Conservation (phyloP, 2,113 vertebrate genomes). For the Protobothrops mucrosquamatus region DNA sequence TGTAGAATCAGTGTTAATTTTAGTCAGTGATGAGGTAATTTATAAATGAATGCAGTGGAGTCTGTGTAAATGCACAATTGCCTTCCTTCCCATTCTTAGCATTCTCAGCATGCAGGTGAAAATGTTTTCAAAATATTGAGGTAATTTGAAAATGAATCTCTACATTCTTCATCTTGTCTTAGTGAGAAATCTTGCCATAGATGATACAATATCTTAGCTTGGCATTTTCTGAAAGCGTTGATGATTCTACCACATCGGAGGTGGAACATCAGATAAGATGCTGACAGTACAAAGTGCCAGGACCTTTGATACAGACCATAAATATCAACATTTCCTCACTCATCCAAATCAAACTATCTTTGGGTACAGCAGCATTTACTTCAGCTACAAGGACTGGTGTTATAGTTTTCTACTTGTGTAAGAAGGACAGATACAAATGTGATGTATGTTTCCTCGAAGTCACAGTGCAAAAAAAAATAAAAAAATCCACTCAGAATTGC, state of each 20-base stretch:
- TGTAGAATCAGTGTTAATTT: slow-evolving; percentile 99
- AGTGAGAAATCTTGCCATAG: slow-evolving; percentile 64
- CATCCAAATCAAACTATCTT: slow-evolving; percentile 4
- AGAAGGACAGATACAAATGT: slow-evolving; percentile 11
- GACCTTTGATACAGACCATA: slow-evolving; percentile 42
- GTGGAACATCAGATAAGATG: slow-evolving; percentile 48
- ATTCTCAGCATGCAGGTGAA: slow-evolving; percentile 92
- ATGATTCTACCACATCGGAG: not conserved
- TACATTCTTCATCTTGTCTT: slow-evolving; percentile 72
- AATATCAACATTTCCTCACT: slow-evolving; percentile 18
- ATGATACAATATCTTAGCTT: slow-evolving; percentile 61
- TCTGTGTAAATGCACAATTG: slow-evolving; percentile 88
- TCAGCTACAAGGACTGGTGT: not conserved
- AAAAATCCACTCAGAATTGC: slow-evolving; percentile 4
- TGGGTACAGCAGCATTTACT: not conserved
- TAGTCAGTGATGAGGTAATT: slow-evolving; percentile 99
- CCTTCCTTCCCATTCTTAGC: slow-evolving; percentile 79
- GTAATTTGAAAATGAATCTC: slow-evolving; percentile 83
- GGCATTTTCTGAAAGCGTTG: slow-evolving; percentile 51
- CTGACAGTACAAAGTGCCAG: slow-evolving; percentile 43
- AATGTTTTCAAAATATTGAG: slow-evolving; percentile 97
- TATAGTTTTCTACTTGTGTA: not conserved
- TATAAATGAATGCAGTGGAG: slow-evolving; percentile 91
- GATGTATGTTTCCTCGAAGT: not conserved
- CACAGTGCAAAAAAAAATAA: not conserved